phyloP scores from a whole-genome alignment of 1,140 invertebrate species.

The Stegodyphus mimosarum region DNA sequence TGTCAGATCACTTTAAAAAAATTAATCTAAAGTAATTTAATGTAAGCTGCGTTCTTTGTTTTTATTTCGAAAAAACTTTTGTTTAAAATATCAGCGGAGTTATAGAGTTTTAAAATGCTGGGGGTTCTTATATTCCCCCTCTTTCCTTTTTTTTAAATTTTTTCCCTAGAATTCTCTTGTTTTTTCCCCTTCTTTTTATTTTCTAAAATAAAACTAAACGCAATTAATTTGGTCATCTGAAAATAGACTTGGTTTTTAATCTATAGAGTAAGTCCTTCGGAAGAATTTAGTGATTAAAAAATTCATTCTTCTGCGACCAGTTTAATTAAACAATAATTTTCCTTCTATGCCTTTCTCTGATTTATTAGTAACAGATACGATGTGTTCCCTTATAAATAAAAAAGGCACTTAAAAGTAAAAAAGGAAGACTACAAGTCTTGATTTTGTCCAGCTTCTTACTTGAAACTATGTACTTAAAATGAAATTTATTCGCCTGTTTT shows the following conservation, averaged over 20 bases:
- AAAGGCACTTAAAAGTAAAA: no score
- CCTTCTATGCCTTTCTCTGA: background rate
- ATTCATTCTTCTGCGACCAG: slow-evolving; percentile 2
- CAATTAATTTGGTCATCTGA: slow-evolving; percentile 28
- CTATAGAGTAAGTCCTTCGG: background rate
- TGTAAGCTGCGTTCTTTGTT: background rate
- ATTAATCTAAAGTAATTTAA: slow-evolving; percentile 50
- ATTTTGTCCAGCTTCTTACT: no score
- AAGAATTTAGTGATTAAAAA: background rate
- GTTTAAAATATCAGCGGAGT: background rate
- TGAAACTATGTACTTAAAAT: no score
- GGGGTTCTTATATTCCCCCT: background rate
- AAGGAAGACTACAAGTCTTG: no score
- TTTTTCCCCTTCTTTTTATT: background rate
- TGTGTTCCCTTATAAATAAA: no score
- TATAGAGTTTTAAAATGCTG: slow-evolving; percentile 16
- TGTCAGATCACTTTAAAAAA: slow-evolving; percentile 44
- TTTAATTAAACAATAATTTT: slow-evolving; percentile 20
- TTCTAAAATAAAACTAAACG: slow-evolving; percentile 16
- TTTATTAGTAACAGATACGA: no score
- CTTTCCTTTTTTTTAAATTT: no score
- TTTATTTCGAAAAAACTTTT: no score
- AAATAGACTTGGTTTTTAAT: slow-evolving; percentile 40
- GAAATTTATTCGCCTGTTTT: no score
- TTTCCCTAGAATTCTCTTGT: no score